Evolutionary conservation across 2,797 vertebrate species (phyloP), one percentile per base, ranked within the genome.

Genomic region (Leptatherina wallacei): DNA sequence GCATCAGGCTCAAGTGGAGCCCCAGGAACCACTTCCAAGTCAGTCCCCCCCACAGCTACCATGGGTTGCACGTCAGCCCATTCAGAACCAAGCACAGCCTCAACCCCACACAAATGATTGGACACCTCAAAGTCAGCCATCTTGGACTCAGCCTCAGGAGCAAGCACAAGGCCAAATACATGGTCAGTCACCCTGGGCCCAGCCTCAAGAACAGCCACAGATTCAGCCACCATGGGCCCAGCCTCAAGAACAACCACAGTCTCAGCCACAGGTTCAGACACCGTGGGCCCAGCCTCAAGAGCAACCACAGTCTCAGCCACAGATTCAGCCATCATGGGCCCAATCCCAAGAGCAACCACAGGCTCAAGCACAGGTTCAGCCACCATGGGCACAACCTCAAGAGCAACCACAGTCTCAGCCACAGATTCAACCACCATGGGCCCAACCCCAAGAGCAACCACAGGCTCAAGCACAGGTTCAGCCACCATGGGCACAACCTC

Each of bases 1-100:
- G 96, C 93, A 85, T 81, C 71, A 87, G 77, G 63, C 74, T 63
- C 92, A 85, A 77, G 93, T 88, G 85, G 89, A 92, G 44, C 69
- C 88, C 27, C 85, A 91, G 70, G 87, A 85, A 60, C 80, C 82
- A 54, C 68, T 77, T 71, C 72, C 86, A 78, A 88, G 69, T 78
- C 87, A 90, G 36, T 82, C 92, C 16, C 80, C 85, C 47, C 57
- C 84, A 55, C 91, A 89, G 27, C 85, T 68, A 65, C 64, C 89
- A 24, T 94, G 90, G 92, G 65, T 84, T 68, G 78, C 88, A 56
- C 65, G 22, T 47, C 91, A 91, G 27, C 71, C 81, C 61, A 6
- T 75, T 64, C 90, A 92, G 42, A 65, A 82, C 61, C 91, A 92
- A 74, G 61, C 58, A 47, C 92, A 88, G 61, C 72, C 85, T 77